Evolutionary conservation across 2,797 vertebrate species (phyloP).

Genomic region (Peromyscus melanophrys): DNA sequence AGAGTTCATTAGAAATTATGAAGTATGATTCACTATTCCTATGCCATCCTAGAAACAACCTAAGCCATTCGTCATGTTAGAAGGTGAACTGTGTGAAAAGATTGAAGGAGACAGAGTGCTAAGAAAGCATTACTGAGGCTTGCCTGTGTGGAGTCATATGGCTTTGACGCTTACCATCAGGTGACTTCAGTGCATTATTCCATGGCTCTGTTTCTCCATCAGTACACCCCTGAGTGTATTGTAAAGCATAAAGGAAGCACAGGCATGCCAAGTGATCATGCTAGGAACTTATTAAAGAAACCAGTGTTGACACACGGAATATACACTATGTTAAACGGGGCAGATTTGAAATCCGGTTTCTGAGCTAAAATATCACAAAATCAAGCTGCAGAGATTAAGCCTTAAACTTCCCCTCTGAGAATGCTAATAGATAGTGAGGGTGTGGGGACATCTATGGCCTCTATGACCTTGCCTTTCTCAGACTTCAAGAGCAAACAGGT

Average conservation of each 20-base stretch:
- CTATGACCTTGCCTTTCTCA: not conserved
- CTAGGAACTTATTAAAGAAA: not conserved
- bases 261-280: not conserved
- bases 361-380: not conserved
- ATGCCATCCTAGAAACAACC: not conserved
- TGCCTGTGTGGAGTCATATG: not conserved
- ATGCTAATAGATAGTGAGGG: not conserved
- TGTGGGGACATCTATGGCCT: not conserved
- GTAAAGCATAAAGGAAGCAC: not conserved
- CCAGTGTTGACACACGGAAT: not conserved
- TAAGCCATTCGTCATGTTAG: not conserved
- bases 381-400: not conserved
- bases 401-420: not conserved
- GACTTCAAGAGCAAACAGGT: not conserved
- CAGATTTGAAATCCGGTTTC: not conserved
- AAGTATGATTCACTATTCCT: not conserved
- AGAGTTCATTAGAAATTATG: conserved; percentile 21
- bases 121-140: too few relatives aligned
- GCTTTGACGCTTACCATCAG: not conserved
- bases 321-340: not conserved
- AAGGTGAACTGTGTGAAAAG: not conserved
- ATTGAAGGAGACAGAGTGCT: not conserved
- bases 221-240: not conserved
- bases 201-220: not conserved
- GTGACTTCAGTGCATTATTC: not conserved